These are phyloP conservation scores for Linnaemya vulpina DNA, from an alignment of 2,888 invertebrate genomes.

Conservation along the genomic window DNA sequence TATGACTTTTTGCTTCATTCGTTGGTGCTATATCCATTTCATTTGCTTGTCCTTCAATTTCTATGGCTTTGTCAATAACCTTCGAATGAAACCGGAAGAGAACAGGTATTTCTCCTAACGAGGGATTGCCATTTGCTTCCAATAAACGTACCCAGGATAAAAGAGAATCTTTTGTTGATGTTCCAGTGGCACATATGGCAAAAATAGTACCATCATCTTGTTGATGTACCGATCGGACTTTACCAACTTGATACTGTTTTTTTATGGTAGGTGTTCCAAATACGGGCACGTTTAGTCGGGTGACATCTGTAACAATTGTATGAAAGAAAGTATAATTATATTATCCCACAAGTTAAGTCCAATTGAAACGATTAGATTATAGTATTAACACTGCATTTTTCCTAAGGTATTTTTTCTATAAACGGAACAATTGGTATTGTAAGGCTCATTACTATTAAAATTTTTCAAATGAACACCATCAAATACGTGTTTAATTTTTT, in stretches of 20 bases:
- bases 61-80: slow-evolving; percentile 75
- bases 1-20: slow-evolving; percentile 3
- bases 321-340: background rate
- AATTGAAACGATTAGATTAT: background rate
- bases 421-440: no score
- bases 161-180: slow-evolving; percentile 94
- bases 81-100: slow-evolving; percentile 90
- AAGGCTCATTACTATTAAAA: no score
- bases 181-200: slow-evolving; percentile 95
- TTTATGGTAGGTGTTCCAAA: slow-evolving; percentile 83
- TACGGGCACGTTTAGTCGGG: slow-evolving; percentile 86
- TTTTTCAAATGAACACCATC: no score
- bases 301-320: slow-evolving; percentile 86
- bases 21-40: slow-evolving; percentile 19
- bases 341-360: background rate
- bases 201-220: slow-evolving; percentile 96
- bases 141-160: slow-evolving; percentile 95
- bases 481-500: no score
- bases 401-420: no score
- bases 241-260: slow-evolving; percentile 82
- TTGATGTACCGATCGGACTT: slow-evolving; percentile 91
- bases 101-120: slow-evolving; percentile 89
- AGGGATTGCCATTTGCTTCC: slow-evolving; percentile 89
- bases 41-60: slow-evolving; percentile 75
- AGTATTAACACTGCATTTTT: no score